Evolutionary conservation across 2,113 vertebrate genomes (phyloP), one percentile per base, ranked within the genome.

Genomic region (Corythoichthys intestinalis): DNA sequence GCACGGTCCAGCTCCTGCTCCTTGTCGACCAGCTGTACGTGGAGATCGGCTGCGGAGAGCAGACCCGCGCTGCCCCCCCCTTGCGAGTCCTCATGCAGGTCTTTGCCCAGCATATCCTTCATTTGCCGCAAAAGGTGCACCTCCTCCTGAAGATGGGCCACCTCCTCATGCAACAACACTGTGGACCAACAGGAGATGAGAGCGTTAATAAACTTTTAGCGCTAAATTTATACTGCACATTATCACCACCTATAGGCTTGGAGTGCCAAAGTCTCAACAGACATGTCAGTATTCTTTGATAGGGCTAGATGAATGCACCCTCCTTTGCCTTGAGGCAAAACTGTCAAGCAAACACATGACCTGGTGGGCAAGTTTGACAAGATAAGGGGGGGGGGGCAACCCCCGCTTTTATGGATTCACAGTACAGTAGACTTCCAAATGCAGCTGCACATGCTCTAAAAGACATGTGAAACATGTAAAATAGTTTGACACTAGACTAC

Each of bases 81-180:
- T 4, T 95, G 96, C 0, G 93, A 93, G 65, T 98, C 95, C 82
- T 97, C 95, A 5, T 63, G 61, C 87, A 98, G 91, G 83, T 98
- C 96, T 81, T 96, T 97, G 0, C 92, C 91, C 84, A 98, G 82
- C 95, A 96, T 93, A 80, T 98, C 96, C 94, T 98, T 98, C 95
- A 98, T 97, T 90, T 98, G 96, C 72, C 94, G 91, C 77, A 98
- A 93, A 86, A 98, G 93, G 86, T 96, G 95, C 41, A 98, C 94
- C 90, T 98, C 96, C 80, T 98, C 96, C 85, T 98, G 96, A 52
- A 98, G 94, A 90, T 95, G 94, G 48, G 90, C 91, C 81, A 98
- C 95, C 85, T 98, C 96, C 81, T 98, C 96, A 78, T 93, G 94
- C 82, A 98, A 86, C 85, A 98, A 88, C 86, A 92, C 96, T 98